Percentiles rank a stretch among this genome's conserved stretches.
These are phyloP conservation scores for Thinocorus orbignyianus DNA, from an alignment of 2,113 vertebrate genomes.

Conservation along the genomic window DNA sequence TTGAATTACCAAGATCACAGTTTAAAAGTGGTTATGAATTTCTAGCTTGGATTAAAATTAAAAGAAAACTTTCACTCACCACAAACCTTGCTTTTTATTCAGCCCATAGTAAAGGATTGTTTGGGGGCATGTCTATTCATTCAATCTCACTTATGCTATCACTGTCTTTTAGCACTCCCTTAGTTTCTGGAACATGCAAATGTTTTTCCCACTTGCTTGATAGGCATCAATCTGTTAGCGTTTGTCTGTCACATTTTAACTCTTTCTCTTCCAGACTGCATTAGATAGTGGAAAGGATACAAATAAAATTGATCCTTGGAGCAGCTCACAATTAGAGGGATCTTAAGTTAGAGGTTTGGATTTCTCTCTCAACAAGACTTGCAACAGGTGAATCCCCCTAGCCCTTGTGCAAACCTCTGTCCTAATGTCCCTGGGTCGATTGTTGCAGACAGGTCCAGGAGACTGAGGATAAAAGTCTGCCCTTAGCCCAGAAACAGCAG, in stretches of 20 bases:
- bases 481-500: background rate
- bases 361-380: background rate
- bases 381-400: background rate
- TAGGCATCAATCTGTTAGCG: background rate
- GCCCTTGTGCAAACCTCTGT: background rate
- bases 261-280: background rate
- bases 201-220: background rate
- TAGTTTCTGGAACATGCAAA: background rate
- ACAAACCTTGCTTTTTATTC: background rate
- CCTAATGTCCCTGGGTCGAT: background rate
- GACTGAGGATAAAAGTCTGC: background rate
- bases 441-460: background rate
- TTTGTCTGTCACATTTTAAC: background rate
- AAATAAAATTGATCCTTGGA: background rate
- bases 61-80: background rate
- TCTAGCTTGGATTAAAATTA: background rate
- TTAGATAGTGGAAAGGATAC: background rate
- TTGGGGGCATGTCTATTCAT: background rate
- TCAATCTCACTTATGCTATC: background rate
- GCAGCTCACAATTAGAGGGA: background rate
- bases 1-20: background rate
- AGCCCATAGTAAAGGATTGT: background rate
- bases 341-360: background rate
- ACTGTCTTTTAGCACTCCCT: background rate
- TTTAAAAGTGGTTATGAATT: background rate